These are phyloP conservation scores for Heliconius aoede DNA, from an alignment of 2,888 invertebrate species.

Conservation along the genomic window DNA sequence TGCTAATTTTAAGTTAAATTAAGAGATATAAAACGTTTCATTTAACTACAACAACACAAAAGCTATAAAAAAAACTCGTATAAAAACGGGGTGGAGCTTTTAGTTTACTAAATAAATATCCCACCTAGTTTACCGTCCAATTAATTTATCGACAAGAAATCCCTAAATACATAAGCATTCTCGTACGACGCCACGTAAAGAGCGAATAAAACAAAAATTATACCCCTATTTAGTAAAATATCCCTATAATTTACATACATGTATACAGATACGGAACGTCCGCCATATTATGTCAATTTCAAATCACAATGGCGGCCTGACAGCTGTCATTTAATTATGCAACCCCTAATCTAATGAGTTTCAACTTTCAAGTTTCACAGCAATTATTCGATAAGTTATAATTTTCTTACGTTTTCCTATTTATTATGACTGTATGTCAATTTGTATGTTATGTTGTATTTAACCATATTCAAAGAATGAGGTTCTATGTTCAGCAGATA, in stretches of 20 bases:
- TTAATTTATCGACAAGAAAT: slow-evolving; percentile 18
- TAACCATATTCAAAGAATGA: neutral
- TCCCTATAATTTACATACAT: slow-evolving; percentile 27
- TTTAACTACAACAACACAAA: neutral
- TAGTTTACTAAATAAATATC: neutral
- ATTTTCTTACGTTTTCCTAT: slow-evolving; percentile 11
- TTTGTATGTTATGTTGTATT: neutral
- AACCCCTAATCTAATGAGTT: slow-evolving; percentile 47
- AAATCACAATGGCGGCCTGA: slow-evolving; percentile 52
- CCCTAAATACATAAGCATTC: slow-evolving; percentile 17
- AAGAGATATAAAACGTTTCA: neutral
- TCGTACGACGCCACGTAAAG: neutral
- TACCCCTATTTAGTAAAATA: slow-evolving; percentile 20
- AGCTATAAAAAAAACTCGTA: neutral
- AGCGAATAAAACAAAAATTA: slow-evolving; percentile 17
- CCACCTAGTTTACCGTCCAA: slow-evolving; percentile 4
- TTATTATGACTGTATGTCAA: slow-evolving; percentile 20
- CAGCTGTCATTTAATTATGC: slow-evolving; percentile 48
- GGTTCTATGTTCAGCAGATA: neutral
- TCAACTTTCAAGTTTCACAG: slow-evolving; percentile 39
- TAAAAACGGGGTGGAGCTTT: neutral
- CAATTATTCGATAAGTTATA: slow-evolving; percentile 38
- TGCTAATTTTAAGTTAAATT: neutral
- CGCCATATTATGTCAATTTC: slow-evolving; percentile 42
- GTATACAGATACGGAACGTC: slow-evolving; percentile 40